These are phyloP conservation scores for Globia sparganii DNA, from an alignment of 2,888 invertebrate species.

Conservation along the genomic window DNA sequence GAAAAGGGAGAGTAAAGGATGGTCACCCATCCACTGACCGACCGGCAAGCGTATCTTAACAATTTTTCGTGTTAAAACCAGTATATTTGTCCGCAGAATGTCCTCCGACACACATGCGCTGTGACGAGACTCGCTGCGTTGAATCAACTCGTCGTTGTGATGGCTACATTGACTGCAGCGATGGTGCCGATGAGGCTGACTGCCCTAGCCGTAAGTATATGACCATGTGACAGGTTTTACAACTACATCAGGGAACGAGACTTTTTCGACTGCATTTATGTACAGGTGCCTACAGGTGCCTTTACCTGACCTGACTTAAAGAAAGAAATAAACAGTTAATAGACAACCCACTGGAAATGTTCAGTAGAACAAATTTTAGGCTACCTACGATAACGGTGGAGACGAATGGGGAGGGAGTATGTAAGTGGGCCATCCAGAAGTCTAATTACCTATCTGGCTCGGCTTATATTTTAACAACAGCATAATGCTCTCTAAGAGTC, in stretches of 20 bases:
- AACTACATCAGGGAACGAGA: background rate
- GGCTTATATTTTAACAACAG: background rate
- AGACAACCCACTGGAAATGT: background rate
- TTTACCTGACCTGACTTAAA: background rate
- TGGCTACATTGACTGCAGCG: slow-evolving; percentile 90
- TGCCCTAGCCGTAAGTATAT: slow-evolving; percentile 84
- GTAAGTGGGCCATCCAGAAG: slow-evolving; percentile 4
- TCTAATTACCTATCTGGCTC: background rate
- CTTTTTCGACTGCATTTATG: background rate
- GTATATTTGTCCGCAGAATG: slow-evolving; percentile 73
- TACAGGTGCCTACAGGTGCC: too few species aligned
- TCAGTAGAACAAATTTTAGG: background rate
- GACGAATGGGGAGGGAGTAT: background rate
- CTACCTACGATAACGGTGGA: background rate
- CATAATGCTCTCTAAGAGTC: background rate
- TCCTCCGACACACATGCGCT: slow-evolving; percentile 80
- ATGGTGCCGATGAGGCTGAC: slow-evolving; percentile 92
- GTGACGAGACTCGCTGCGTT: slow-evolving; percentile 91
- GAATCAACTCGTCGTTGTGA: slow-evolving; percentile 90
- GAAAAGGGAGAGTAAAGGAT: background rate
- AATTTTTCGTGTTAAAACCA: background rate
- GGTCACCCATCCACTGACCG: background rate
- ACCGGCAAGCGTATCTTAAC: background rate
- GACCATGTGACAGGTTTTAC: slow-evolving; percentile 23
- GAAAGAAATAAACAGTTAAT: background rate